Conservation (phyloP, 2,797 vertebrate species). For the Melanotaenia nigrans region DNA sequence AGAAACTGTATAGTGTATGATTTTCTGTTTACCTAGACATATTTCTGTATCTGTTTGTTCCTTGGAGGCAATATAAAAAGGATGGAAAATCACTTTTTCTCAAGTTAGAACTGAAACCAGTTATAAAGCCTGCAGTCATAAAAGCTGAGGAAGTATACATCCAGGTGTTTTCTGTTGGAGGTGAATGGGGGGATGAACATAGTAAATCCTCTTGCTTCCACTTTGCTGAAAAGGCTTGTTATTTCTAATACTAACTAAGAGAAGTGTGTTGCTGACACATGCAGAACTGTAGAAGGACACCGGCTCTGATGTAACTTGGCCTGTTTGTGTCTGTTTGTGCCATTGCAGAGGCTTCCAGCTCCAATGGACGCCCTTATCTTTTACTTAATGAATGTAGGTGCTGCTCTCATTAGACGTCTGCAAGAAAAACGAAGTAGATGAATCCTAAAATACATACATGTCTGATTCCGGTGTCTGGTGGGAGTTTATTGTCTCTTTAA, state of each 20-base stretch:
- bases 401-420: constrained; percentile 29
- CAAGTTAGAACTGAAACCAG: constrained; percentile 52
- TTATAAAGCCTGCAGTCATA: constrained; percentile 63
- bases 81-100: constrained; percentile 46
- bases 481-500: constrained; percentile 61
- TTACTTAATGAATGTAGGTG: constrained; percentile 29
- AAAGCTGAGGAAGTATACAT: constrained; percentile 48
- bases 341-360: constrained; percentile 21
- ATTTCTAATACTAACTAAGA: constrained; percentile 31
- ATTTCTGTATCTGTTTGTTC: constrained; percentile 2
- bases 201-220: constrained; percentile 68
- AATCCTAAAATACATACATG: constrained; percentile 29
- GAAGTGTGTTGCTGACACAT: constrained; percentile 35
- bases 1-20: constrained; percentile 7
- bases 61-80: background rate
- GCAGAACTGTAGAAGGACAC: constrained; percentile 31
- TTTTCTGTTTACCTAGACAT: background rate
- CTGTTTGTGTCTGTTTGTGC: constrained; percentile 42
- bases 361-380: background rate
- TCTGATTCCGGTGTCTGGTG: constrained; percentile 57
- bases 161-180: constrained; percentile 76
- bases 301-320: constrained; percentile 12
- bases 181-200: constrained; percentile 50
- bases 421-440: constrained; percentile 14
- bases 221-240: constrained; percentile 42